phyloP scores from a whole-genome alignment of 2,797 vertebrate genomes.

The Cynopterus sphinx region DNA sequence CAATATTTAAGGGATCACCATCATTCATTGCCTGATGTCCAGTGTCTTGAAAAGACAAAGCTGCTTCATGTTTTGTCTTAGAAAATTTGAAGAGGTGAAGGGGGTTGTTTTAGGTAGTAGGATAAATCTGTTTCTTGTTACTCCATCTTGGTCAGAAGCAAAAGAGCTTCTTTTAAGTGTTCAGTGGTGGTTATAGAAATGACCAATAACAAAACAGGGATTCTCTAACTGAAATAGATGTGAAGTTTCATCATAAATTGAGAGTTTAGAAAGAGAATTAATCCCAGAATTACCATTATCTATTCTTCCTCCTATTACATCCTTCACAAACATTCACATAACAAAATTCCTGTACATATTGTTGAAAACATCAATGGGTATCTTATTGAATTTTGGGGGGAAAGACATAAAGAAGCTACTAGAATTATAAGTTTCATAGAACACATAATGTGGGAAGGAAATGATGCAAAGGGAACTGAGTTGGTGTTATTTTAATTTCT shows the following conservation, averaged over 20 bases:
- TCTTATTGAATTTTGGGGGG: slow-evolving; percentile 8
- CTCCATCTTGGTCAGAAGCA: slow-evolving; percentile 16
- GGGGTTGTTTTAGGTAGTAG: background rate
- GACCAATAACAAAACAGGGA: background rate
- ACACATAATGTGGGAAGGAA: background rate
- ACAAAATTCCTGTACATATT: background rate
- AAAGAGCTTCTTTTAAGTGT: slow-evolving; percentile 44
- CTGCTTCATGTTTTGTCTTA: slow-evolving; percentile 21
- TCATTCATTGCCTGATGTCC: background rate
- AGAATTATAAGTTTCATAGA: slow-evolving; percentile 13
- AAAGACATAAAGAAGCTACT: background rate
- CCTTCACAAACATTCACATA: slow-evolving; percentile 29
- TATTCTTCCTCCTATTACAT: background rate
- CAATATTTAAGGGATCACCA: background rate
- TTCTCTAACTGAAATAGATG: slow-evolving; percentile 1
- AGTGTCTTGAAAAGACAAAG: background rate
- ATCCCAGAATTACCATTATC: slow-evolving; percentile 50
- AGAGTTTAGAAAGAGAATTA: slow-evolving; percentile 25
- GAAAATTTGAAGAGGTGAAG: background rate
- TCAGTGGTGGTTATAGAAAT: background rate
- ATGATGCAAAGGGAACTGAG: background rate
- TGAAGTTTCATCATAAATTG: slow-evolving; percentile 29
- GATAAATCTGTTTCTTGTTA: background rate
- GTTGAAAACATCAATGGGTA: background rate
- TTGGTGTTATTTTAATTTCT: slow-evolving; percentile 33